Evolutionary conservation across 2,888 invertebrate genomes (phyloP).

Genomic region (Spatulosminthurus flaviceps): DNA sequence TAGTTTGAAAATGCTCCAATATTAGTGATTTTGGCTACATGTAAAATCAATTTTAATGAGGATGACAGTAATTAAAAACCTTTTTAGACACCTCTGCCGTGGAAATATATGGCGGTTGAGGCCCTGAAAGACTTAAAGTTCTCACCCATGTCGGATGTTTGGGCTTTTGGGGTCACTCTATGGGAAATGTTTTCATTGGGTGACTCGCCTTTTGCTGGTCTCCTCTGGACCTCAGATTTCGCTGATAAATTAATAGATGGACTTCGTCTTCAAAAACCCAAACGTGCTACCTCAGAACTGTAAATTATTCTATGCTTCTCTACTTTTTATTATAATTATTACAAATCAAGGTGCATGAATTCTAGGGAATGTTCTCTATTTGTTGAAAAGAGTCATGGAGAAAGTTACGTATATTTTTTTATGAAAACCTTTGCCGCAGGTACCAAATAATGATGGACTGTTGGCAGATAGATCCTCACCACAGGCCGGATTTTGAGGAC

Average conservation of each 20-base stretch:
- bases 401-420: too few species aligned
- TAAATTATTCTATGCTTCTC: constrained; percentile 25
- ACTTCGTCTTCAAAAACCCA: background rate
- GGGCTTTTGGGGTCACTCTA: constrained; percentile 35
- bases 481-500: constrained; percentile 27
- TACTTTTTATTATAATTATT: background rate
- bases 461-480: constrained; percentile 30
- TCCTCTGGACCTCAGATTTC: constrained; percentile 28
- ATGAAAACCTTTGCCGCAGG: too few species aligned
- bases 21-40: background rate
- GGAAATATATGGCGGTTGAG: constrained; percentile 38
- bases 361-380: too few species aligned
- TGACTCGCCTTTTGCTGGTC: constrained; percentile 28
- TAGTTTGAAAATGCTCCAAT: background rate
- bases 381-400: too few species aligned
- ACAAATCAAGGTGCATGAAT: background rate
- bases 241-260: constrained; percentile 25
- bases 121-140: constrained; percentile 29
- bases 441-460: constrained; percentile 37
- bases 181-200: constrained; percentile 46
- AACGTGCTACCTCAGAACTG: constrained; percentile 30
- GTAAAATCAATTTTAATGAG: too few species aligned
- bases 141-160: constrained; percentile 38
- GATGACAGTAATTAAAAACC: too few species aligned
- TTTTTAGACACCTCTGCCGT: constrained; percentile 39